phyloP scores from a whole-genome alignment of 1,140 invertebrate genomes.

The Leptoteleia sp. region DNA sequence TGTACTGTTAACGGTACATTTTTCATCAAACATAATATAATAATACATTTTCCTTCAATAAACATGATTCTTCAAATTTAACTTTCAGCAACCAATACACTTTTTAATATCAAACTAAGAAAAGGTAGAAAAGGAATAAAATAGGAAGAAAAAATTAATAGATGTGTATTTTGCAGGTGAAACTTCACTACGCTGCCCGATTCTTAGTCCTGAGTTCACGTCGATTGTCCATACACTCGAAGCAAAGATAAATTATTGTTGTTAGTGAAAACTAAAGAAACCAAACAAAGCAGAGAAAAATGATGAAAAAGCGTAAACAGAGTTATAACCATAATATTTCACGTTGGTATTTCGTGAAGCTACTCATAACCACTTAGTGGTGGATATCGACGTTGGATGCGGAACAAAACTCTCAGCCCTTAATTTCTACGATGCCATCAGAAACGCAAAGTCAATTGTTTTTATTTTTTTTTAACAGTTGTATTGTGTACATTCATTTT shows the following conservation, averaged over 20 bases:
- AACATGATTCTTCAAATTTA: too few relatives aligned
- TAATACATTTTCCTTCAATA: too few relatives aligned
- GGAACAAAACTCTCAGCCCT: conserved; percentile 52
- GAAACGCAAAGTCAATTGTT: conserved; percentile 69
- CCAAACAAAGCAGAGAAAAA: conserved; percentile 35
- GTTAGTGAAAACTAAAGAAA: conserved; percentile 72
- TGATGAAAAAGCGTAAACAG: conserved; percentile 30
- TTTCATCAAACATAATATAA: too few relatives aligned
- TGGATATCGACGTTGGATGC: conserved; percentile 65
- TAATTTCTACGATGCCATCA: conserved; percentile 68
- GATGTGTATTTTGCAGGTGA: conserved; percentile 69
- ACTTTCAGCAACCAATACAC: too few relatives aligned
- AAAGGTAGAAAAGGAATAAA: too few relatives aligned
- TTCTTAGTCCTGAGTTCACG: conserved; percentile 80
- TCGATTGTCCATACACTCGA: conserved; percentile 78
- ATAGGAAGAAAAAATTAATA: conserved; percentile 3
- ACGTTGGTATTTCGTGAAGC: conserved; percentile 74
- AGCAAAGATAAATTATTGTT: conserved; percentile 78
- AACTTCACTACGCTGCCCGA: conserved; percentile 77
- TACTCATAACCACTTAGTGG: conserved; percentile 67
- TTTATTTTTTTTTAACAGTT: conserved; percentile 76
- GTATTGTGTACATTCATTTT: conserved; percentile 79
- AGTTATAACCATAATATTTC: conserved; percentile 63
- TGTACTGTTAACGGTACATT: too few relatives aligned
- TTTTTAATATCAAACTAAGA: too few relatives aligned